Conservation (phyloP, 2,797 vertebrate genomes). For the Austrolebias charrua region DNA sequence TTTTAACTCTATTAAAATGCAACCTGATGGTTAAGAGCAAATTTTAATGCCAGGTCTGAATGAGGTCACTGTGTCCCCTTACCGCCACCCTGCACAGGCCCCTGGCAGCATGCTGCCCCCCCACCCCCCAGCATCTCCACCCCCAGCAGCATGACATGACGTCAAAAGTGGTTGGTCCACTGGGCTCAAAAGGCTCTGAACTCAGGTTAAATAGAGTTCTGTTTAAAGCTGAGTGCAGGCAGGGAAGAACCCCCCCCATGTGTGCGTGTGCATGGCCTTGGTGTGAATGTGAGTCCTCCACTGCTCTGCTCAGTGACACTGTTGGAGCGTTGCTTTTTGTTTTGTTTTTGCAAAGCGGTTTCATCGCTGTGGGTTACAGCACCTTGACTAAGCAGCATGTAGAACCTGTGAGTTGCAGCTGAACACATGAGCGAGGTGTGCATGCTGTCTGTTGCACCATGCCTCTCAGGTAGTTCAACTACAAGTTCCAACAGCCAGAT, state of each 20-base stretch:
- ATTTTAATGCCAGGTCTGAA: too few species aligned
- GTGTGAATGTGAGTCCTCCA: slow-evolving; percentile 34
- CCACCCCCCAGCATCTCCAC: slow-evolving; percentile 32
- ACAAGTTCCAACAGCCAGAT: not conserved
- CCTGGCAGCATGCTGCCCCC: slow-evolving; percentile 62
- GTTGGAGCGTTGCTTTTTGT: not conserved
- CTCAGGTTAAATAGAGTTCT: not conserved
- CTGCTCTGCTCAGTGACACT: slow-evolving; percentile 2
- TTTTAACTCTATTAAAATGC: too few species aligned
- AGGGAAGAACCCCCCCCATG: slow-evolving; percentile 24
- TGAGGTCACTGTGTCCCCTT: not conserved
- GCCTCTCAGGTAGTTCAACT: slow-evolving; percentile 11
- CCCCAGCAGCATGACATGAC: slow-evolving; percentile 52
- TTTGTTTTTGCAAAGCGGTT: slow-evolving; percentile 12
- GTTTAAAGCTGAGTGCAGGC: slow-evolving; percentile 15
- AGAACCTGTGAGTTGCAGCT: slow-evolving; percentile 9
- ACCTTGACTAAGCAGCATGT: slow-evolving; percentile 38
- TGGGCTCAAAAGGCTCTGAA: slow-evolving; percentile 10
- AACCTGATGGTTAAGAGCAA: too few species aligned
- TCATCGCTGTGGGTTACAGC: slow-evolving; percentile 28
- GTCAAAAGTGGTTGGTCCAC: slow-evolving; percentile 23
- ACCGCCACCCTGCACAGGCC: slow-evolving; percentile 7
- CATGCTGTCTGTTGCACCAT: slow-evolving; percentile 15
- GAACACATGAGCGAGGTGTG: not conserved
- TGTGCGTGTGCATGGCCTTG: slow-evolving; percentile 61